Conservation (phyloP, 2,113 vertebrate genomes). For the Dicaeum eximium region DNA sequence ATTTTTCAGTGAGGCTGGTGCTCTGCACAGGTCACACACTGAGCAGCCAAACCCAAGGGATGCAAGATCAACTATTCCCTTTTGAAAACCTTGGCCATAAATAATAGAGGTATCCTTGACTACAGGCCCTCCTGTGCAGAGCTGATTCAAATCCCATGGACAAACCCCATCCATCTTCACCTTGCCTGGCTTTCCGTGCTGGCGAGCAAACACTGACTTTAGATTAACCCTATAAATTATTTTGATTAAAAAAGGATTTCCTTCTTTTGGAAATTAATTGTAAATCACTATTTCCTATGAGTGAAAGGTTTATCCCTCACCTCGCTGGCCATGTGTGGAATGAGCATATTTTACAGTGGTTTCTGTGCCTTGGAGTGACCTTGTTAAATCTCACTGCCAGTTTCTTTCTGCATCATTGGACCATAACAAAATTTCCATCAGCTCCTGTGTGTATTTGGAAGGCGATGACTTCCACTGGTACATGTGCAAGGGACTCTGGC, state of each 20-base stretch:
- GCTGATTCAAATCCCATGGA: constrained; percentile 36
- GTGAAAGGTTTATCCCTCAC: constrained; percentile 4
- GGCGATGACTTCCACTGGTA: neutral
- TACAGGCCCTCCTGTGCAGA: neutral
- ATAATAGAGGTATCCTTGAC: constrained; percentile 47
- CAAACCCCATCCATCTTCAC: constrained; percentile 26
- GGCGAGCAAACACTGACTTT: neutral
- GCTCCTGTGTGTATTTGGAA: constrained; percentile 13
- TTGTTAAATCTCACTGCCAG: constrained; percentile 50
- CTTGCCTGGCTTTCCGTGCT: neutral
- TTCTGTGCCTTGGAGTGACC: constrained; percentile 61
- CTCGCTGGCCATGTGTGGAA: neutral
- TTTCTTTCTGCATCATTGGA: constrained; percentile 53
- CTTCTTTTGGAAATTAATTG: constrained; percentile 20
- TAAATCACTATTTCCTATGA: neutral
- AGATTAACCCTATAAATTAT: constrained; percentile 67
- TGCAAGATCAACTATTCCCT: neutral
- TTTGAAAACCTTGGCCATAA: constrained; percentile 9
- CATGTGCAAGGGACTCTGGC: neutral
- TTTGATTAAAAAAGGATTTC: constrained; percentile 65
- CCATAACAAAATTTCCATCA: constrained; percentile 53
- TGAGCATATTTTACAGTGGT: constrained; percentile 25
- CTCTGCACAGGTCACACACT: neutral
- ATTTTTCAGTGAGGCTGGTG: neutral
- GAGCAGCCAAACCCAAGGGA: neutral